These are phyloP conservation scores for Acrossocheilus fasciatus DNA, from an alignment of 2,797 vertebrate genomes.

Conservation along the genomic window DNA sequence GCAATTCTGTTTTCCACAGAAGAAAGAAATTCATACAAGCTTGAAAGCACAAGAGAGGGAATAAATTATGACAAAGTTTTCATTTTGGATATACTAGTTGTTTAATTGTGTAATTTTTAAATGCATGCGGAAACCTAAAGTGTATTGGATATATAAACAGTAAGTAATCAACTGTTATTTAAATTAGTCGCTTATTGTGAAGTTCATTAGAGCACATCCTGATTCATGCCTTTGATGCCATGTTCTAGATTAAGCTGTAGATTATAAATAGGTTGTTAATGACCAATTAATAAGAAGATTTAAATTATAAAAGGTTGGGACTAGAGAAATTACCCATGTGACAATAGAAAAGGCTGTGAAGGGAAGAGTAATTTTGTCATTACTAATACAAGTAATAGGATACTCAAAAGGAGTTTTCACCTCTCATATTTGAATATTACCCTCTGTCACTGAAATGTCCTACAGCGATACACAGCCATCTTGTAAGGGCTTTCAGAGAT, in stretches of 20 bases:
- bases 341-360: conserved; percentile 27
- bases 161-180: not conserved
- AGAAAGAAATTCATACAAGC: not conserved
- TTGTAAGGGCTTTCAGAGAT: not conserved
- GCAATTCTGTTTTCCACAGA: not conserved
- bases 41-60: no score
- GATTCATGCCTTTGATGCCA: not conserved
- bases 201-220: not conserved
- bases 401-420: conserved; percentile 23
- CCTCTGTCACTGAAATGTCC: not conserved
- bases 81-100: no score
- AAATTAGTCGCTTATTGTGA: not conserved
- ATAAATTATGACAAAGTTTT: not conserved
- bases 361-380: conserved; percentile 44
- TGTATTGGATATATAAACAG: not conserved
- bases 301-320: conserved; percentile 33
- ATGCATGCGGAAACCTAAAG: not conserved
- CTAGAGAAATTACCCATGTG: not conserved
- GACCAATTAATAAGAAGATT: not conserved
- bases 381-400: conserved; percentile 41
- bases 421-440: not conserved
- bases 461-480: not conserved
- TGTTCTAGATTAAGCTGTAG: not conserved
- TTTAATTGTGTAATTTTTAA: not conserved
- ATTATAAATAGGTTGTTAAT: conserved; percentile 9